Conservation (phyloP, 2,113 vertebrate genomes). For the Xiphias gladius region DNA sequence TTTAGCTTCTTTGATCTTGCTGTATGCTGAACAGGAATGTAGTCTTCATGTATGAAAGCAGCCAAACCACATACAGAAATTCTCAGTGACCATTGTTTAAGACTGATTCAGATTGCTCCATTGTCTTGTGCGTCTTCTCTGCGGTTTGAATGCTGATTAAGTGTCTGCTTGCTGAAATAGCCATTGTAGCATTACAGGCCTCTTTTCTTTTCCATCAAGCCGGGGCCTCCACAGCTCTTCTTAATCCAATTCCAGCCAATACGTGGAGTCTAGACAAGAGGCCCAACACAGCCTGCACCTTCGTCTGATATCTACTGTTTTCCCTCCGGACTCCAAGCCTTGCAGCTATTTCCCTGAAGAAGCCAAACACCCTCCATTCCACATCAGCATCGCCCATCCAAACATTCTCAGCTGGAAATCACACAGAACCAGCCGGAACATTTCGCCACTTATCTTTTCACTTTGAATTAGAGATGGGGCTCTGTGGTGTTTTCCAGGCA, state of each 20-base stretch:
- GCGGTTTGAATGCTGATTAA: slow-evolving; percentile 71
- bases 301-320: slow-evolving; percentile 48
- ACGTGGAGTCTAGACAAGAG: slow-evolving; percentile 76
- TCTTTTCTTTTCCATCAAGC: slow-evolving; percentile 71
- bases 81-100: slow-evolving; percentile 44
- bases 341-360: slow-evolving; percentile 33
- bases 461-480: slow-evolving; percentile 78
- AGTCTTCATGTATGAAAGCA: slow-evolving; percentile 35
- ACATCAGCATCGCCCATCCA: slow-evolving; percentile 32
- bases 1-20: slow-evolving; percentile 15
- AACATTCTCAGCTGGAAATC: slow-evolving; percentile 77
- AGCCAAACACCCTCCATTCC: slow-evolving; percentile 32
- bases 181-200: slow-evolving; percentile 51
- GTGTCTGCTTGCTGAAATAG: slow-evolving; percentile 64
- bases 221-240: slow-evolving; percentile 44
- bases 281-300: slow-evolving; percentile 45
- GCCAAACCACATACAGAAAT: slow-evolving; percentile 48
- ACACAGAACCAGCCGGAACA: slow-evolving; percentile 64
- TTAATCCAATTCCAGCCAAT: slow-evolving; percentile 69
- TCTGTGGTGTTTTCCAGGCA: slow-evolving; percentile 69
- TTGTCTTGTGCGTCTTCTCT: slow-evolving; percentile 44
- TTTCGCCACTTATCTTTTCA: slow-evolving; percentile 80
- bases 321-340: slow-evolving; percentile 26
- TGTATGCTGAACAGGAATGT: slow-evolving; percentile 20
- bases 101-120: slow-evolving; percentile 46